Percentiles rank a stretch among this genome's conserved stretches.
phyloP scores from a whole-genome alignment of 2,797 vertebrate genomes.

The Rhinogobio ventralis region DNA sequence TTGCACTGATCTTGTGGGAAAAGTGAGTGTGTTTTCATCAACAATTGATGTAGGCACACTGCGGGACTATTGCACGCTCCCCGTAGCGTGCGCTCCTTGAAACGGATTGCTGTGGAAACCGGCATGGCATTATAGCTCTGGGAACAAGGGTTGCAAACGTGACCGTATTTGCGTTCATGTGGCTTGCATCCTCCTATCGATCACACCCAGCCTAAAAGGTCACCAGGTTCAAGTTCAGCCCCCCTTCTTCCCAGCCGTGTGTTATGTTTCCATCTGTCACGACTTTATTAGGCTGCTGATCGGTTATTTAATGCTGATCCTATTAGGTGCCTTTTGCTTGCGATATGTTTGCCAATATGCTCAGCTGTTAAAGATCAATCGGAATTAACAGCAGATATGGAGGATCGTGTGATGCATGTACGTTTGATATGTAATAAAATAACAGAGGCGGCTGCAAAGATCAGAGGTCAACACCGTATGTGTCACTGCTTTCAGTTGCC shows the following conservation, averaged over 20 bases:
- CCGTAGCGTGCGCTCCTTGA: not conserved
- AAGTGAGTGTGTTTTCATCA: not conserved
- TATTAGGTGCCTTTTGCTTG: constrained; percentile 48
- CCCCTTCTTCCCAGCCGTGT: constrained; percentile 59
- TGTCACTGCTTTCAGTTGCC: constrained; percentile 9
- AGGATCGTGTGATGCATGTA: not conserved
- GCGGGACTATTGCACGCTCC: not conserved
- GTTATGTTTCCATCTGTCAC: constrained; percentile 49
- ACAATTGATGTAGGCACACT: not conserved
- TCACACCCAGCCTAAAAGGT: constrained; percentile 46
- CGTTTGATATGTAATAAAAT: not conserved
- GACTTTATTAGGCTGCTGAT: constrained; percentile 50
- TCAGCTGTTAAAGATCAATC: constrained; percentile 38
- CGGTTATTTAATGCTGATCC: constrained; percentile 35
- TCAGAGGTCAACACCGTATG: not conserved
- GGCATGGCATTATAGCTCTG: not conserved
- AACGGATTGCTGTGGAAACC: constrained; percentile 1
- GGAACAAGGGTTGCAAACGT: not conserved
- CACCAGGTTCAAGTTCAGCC: constrained; percentile 80
- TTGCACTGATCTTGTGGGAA: not conserved
- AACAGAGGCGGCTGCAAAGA: not conserved
- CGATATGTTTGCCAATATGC: constrained; percentile 23
- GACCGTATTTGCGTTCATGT: not conserved
- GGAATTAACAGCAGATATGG: constrained; percentile 4
- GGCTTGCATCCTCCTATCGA: constrained; percentile 33